Base-by-base conservation (phyloP, 1,140 invertebrate genomes). In the Liolophura sinensis region DNA sequence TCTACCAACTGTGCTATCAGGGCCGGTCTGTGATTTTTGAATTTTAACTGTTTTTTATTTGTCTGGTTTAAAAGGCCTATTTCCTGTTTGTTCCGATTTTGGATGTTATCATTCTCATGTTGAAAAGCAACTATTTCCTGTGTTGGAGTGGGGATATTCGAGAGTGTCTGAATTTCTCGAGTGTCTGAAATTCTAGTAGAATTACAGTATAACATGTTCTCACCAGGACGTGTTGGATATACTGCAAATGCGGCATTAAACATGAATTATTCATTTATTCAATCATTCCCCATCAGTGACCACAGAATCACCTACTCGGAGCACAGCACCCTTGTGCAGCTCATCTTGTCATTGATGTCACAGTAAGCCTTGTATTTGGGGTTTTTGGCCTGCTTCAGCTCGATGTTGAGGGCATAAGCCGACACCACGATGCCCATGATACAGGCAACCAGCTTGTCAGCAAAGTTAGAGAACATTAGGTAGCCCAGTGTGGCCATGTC, bases 261-360 rank as follows among this genome's bases (percentile, higher is more conserved):
- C n/a, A 3, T 7, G 1, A 54, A 54, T 20, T 12, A 54, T 24
- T 20, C 3, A 54, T 54, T 54, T 54, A 54, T n/a, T 54, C 24
- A 24, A 4, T 20, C 18, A 24, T 5, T 24, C 51, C 3, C 12
- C 12, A 40, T 40, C 3, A 40, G 56, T 5, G 16, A 24, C 7
- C 1, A n/a, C 31, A 22, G 12, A 40, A 22, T 51, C 50, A 83
- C 85, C 89, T 87, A 95, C 92, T 89, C 81, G 0, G 93, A 93
- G 60, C 88, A 89, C 55, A 94, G 90, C 0, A 89, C 92, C 76
- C 88, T 89, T 0, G 91, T 89, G 76, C 93, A 95, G 76, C 92
- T 94, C 54, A 93, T 87, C 67, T 89, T 84, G 64, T 93, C 89
- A 62, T 86, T 89, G 60, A 95, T 89, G 85, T 95, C 93, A 80